These are phyloP conservation scores for Meghimatium bilineatum DNA, from an alignment of 2,888 invertebrate genomes.

Conservation along the genomic window DNA sequence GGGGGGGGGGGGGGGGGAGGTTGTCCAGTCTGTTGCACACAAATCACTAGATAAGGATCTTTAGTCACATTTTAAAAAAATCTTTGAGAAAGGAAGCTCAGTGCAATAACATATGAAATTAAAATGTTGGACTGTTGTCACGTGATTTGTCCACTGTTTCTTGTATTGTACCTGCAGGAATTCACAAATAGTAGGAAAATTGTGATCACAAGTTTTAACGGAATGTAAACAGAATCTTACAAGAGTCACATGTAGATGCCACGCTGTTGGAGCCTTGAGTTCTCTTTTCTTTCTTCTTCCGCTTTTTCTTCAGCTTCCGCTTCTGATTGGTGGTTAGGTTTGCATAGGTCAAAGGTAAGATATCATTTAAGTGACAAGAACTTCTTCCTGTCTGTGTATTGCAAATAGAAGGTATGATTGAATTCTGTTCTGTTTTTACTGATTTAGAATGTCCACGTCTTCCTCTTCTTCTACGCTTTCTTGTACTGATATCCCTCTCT, in stretches of 20 bases:
- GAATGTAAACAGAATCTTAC: constrained; percentile 1
- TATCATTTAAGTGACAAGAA: neutral
- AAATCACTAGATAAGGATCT: too few species aligned
- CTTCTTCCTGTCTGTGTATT: neutral
- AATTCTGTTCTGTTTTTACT: neutral
- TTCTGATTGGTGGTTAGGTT: constrained; percentile 21
- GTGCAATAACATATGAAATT: too few species aligned
- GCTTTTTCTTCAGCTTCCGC: constrained; percentile 33
- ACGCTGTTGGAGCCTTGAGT: neutral
- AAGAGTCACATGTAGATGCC: constrained; percentile 21
- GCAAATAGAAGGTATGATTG: neutral
- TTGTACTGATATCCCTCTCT: neutral
- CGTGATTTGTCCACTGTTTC: too few species aligned
- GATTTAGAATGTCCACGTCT: neutral
- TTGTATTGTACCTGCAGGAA: too few species aligned
- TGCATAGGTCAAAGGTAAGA: neutral
- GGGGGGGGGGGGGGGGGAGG: too few species aligned
- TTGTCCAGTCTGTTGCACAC: too few species aligned
- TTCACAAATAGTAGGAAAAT: too few species aligned
- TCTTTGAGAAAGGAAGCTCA: too few species aligned
- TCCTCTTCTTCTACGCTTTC: constrained; percentile 7
- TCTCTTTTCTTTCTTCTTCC: neutral
- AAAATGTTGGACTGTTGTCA: too few species aligned
- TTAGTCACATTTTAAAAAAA: too few species aligned
- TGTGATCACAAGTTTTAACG: neutral